Conservation (phyloP, 2,113 vertebrate genomes). For the Leucoraja erinaceus region DNA sequence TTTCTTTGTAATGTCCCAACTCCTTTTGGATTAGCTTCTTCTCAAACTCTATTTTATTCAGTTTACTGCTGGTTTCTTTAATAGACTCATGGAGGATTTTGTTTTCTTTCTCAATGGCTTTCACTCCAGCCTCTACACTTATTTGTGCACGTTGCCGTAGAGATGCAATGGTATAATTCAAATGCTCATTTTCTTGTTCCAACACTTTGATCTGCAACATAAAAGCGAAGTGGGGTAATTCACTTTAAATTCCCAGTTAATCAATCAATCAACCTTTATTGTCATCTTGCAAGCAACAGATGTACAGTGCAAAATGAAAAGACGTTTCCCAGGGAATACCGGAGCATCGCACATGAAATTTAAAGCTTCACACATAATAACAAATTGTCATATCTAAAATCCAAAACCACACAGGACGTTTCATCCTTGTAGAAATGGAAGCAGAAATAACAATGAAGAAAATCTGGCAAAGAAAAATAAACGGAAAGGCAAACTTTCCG, state of each 20-base stretch:
- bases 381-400: not conserved
- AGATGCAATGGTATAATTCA: constrained; percentile 79
- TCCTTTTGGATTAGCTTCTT: constrained; percentile 86
- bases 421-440: not conserved
- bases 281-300: too few relatives aligned
- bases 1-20: constrained; percentile 83
- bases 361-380: too few relatives aligned
- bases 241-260: constrained; percentile 22
- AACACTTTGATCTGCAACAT: constrained; percentile 75
- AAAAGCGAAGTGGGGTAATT: constrained; percentile 41
- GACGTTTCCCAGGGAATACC: too few relatives aligned
- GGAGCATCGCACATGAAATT: too few relatives aligned
- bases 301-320: too few relatives aligned
- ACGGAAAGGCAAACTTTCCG: not conserved
- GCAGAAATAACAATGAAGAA: not conserved
- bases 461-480: not conserved
- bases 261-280: too few relatives aligned
- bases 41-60: constrained; percentile 90
- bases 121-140: constrained; percentile 83
- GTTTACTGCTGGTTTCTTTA: constrained; percentile 83
- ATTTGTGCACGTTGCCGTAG: constrained; percentile 88
- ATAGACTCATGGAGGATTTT: constrained; percentile 90
- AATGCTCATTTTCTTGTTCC: constrained; percentile 89
- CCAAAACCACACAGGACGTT: not conserved
- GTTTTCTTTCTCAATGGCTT: constrained; percentile 93